Evolutionary conservation across 2,888 invertebrate genomes (phyloP), one percentile per base, ranked within the genome.

Genomic region (Chloroclystis v-ata): DNA sequence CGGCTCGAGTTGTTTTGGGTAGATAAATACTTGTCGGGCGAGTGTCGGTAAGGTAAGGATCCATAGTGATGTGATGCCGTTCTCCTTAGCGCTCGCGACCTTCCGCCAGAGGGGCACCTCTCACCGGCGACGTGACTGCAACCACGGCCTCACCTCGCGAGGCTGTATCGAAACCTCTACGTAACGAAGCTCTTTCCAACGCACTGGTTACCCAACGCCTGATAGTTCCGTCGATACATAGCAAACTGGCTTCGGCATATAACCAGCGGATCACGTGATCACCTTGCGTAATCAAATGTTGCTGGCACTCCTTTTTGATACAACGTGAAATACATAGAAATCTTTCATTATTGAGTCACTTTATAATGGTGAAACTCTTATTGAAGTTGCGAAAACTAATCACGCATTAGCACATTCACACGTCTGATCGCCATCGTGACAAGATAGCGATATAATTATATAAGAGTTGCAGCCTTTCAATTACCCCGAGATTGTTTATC

Each of bases 121-220:
- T 82, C 84, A 83, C 84, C 75, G 79, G 46, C 82, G 75, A 84
- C 85, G 86, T 86, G 86, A 83, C 84, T 82, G 84, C 82, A 81
- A 79, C 81, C 80, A 76, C 85, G 86, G 86, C 86, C 86, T 85
- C 82, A 86, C 78, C 73, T 75, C 75, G 84, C 86, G 86, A 86
- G 86, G 84, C 80, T 85, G 83, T 84, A 85, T 85, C 78, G 82
- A 85, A 85, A 85, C 82, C 70, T 81, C 78, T 80, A 84, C 84
- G 84, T 83, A 85, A 85, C 80, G 78, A 78, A 82, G 80, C 83
- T 86, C 82, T 84, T 84, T 83, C 84, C 78, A 83, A 68, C 71
- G 59, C 44, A 38, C 44, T 64, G 73, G 80, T 86, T 86, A 85
- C 86, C 75, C 84, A 86, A 86, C 75, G 75, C 74, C 69, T 72